Evolutionary conservation across 2,888 invertebrate species (phyloP), one percentile per base, ranked within the genome.

Genomic region (Volucella bombylans): DNA sequence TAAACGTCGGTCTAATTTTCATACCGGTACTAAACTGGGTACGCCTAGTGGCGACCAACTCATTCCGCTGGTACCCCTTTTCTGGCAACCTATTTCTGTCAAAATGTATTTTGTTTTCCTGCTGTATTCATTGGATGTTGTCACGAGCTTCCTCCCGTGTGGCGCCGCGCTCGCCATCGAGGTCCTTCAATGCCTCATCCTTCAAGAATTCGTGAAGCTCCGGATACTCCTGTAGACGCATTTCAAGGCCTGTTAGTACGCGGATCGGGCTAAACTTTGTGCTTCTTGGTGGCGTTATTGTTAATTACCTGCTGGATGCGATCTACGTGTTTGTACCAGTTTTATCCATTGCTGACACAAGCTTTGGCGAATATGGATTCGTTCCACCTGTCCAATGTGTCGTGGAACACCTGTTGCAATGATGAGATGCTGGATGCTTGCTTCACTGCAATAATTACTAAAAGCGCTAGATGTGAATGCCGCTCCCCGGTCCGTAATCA

Each of bases 401-500:
- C n/a, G n/a, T n/a, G n/a, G n/a, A n/a, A n/a, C n/a, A n/a, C n/a
- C n/a, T n/a, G n/a, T n/a, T n/a, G n/a, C n/a, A n/a, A 69, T 90
- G 90, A 18, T 89, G 38, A 90, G 54, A 45, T 91, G 90, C 18
- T 79, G 67, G 2, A 87, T 81, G 0, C 67, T 68, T 71, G 90
- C 89, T 4, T 88, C 87, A 31, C 80, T 62, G 76, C 90, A 91
- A 72, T 89, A 90, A 4, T 81, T 67, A 55, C 86, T 4, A 61
- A 52, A 23, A 4, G 23, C 2, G 23, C 2, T 23, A 23, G 23
- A 23, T 23, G 23, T 23, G 23, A 4, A 23, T 23, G 88, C 88
- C 18, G 89, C 87, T 10, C 91, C 91, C 49, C 89, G 80, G 73
- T 92, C 91, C 0, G 89, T 87, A n/a, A 91, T 89, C 11, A 91